Conservation (phyloP, 2,113 vertebrate species). For the Pollimyrus isidori region DNA sequence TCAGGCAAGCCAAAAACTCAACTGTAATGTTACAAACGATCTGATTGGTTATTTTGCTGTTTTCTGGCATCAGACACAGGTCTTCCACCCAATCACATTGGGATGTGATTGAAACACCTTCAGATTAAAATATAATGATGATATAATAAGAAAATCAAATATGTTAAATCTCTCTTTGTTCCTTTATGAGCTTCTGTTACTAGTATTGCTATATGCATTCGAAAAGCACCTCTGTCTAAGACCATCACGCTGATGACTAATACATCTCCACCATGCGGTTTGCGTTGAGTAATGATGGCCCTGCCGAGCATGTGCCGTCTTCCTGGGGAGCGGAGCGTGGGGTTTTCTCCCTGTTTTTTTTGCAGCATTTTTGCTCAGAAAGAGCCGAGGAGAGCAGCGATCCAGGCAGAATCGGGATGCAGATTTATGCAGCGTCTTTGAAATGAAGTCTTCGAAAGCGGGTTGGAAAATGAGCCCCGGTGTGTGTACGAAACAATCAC, state of each 20-base stretch:
- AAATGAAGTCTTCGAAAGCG: slow-evolving; percentile 13
- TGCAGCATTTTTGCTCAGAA: neutral
- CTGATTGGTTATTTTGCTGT: neutral
- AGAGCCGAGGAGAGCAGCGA: neutral
- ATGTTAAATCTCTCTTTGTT: neutral
- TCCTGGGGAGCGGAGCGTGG: neutral
- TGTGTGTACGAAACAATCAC: slow-evolving; percentile 3
- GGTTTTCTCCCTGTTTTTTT: neutral
- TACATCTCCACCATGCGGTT: neutral
- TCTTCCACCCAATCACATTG: neutral
- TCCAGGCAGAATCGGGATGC: neutral
- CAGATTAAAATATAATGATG: neutral
- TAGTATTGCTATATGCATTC: neutral
- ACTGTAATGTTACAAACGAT: neutral
- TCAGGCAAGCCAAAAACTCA: neutral
- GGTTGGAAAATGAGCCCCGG: slow-evolving; percentile 1
- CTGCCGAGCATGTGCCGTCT: neutral
- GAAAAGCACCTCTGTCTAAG: neutral
- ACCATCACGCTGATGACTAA: neutral
- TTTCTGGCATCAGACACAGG: neutral
- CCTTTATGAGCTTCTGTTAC: neutral
- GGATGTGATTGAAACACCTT: neutral
- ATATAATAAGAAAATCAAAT: neutral
- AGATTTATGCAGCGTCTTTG: slow-evolving; percentile 17
- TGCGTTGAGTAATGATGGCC: slow-evolving; percentile 1